Percentiles rank a stretch among this genome's conserved stretches.
These are phyloP conservation scores for Ectropis crepuscularia DNA, from an alignment of 2,888 invertebrate species.

Conservation along the genomic window DNA sequence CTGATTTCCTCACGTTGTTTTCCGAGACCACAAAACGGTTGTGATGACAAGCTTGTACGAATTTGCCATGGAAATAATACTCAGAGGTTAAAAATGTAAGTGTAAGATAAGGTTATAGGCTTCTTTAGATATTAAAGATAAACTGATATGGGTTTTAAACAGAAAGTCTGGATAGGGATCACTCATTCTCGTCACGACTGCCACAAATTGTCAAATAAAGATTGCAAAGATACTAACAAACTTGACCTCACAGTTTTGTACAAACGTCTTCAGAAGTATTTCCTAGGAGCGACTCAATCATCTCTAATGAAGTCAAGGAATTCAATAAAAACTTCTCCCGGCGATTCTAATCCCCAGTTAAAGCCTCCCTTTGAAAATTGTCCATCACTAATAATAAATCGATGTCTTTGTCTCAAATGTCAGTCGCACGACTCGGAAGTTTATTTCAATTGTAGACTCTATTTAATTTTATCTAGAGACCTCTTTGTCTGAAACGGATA, in stretches of 20 bases:
- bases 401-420: constrained; percentile 43
- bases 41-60: no score
- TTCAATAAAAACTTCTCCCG: constrained; percentile 37
- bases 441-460: constrained; percentile 33
- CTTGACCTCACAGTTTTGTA: neutral
- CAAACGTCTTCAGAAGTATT: neutral
- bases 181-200: no score
- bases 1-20: no score
- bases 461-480: constrained; percentile 27
- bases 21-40: no score
- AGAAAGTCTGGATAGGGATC: no score
- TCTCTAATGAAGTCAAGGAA: constrained; percentile 32
- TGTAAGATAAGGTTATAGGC: no score
- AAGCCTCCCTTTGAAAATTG: constrained; percentile 34
- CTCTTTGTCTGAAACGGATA: constrained; percentile 28
- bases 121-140: no score
- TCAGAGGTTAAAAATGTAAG: no score
- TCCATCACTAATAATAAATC: constrained; percentile 45
- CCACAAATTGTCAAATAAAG: neutral
- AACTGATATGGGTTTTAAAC: no score
- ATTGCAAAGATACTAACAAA: neutral
- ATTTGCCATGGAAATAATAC: no score
- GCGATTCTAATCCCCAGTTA: constrained; percentile 31
- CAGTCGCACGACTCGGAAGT: constrained; percentile 35
- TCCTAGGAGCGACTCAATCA: constrained; percentile 16